phyloP scores from a whole-genome alignment of 2,797 vertebrate species.

The Anabacerthia variegaticeps region DNA sequence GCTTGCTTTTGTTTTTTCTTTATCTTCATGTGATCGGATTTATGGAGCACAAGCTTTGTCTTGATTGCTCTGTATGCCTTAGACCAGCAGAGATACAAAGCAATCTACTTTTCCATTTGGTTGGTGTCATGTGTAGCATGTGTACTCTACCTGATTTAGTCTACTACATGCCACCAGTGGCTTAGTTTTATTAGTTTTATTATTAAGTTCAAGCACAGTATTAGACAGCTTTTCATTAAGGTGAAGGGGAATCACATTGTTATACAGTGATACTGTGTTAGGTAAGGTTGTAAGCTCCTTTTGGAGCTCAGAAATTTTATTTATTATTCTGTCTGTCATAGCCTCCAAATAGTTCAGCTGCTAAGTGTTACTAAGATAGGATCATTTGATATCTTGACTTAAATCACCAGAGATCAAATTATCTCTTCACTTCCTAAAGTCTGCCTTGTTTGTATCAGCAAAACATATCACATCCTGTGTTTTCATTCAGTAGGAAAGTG shows the following conservation, averaged over 20 bases:
- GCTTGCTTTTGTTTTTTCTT: background rate
- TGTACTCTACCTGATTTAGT: background rate
- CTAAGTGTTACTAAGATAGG: background rate
- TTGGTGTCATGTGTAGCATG: background rate
- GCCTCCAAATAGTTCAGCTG: background rate
- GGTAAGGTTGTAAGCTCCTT: background rate
- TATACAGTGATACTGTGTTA: background rate
- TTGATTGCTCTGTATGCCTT: background rate
- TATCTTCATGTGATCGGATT: background rate
- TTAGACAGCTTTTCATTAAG: background rate
- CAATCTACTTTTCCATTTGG: background rate
- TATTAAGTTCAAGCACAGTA: background rate
- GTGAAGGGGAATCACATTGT: background rate
- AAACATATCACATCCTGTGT: background rate
- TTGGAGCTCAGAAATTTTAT: background rate
- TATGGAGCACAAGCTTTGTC: background rate
- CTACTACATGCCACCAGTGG: background rate
- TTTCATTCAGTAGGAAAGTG: background rate
- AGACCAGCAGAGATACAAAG: background rate
- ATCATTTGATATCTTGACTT: background rate
- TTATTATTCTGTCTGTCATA: background rate
- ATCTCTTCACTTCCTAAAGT: background rate
- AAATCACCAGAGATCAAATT: background rate
- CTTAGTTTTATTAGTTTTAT: background rate
- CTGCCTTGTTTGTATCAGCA: background rate